Base-by-base conservation (phyloP, 2,113 vertebrate species). In the Numenius arquata region DNA sequence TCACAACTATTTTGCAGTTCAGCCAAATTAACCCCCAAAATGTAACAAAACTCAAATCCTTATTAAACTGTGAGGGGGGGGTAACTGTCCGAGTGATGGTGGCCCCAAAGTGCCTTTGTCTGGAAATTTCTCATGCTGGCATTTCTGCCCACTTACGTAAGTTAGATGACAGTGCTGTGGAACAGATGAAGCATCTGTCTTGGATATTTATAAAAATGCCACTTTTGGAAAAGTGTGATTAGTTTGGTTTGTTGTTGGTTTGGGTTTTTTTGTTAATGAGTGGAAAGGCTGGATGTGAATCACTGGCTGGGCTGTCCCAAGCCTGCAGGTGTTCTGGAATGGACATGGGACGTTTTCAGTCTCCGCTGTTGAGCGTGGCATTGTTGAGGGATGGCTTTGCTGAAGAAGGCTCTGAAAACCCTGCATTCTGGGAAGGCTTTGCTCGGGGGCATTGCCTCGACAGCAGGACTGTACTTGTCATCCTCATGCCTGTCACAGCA, bases 111-210 rank as follows among this genome's bases (percentile, higher is more conserved):
- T 5, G 7, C 38, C 41, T 67, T 70, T 47, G 32, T 87, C 81
- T 66, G 36, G 77, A 88, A 83, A 61, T 59, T 30, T 85, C 67
- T 76, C 1, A 1, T 66, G 66, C 41, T 94, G 85, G 36, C 29
- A 15, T 58, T 87, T 71, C 65, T 45, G 17, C 61, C 79, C 1
- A 0, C 66, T 93, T 95, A 45, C 21, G 41, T 71, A 66, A 95
- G 13, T 47, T 67, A 59, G 40, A 30, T 53, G 68, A 78, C 56
- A 90, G 41, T 65, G 43, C 66, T 91, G 50, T 30, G 38, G 71
- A 96, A 56, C 53, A 84, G 79, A 70, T n/a, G 58, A 94, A 94
- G 74, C 90, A 88, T 84, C 80, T 93, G 84, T 47, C 88, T 76
- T 72, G 56, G 75, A 17, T 93, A 90, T 92, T 95, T 96, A 94